phyloP scores from a whole-genome alignment of 2,888 invertebrate species.

The Drosophila borealis region DNA sequence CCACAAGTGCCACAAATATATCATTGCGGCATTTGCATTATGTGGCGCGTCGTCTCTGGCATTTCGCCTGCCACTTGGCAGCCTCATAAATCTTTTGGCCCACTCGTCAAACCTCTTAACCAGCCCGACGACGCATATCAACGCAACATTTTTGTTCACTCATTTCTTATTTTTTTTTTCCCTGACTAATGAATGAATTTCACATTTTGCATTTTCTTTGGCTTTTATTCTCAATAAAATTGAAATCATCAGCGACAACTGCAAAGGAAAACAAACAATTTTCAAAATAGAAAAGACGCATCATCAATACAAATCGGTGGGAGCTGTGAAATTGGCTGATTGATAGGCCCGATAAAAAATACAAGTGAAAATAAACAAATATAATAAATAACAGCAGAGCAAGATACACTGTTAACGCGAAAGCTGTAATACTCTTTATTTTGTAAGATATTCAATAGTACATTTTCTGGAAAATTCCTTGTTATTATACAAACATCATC shows the following conservation, averaged over 20 bases:
- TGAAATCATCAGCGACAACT: constrained; percentile 38
- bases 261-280: constrained; percentile 1
- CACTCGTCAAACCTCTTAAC: not conserved
- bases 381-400: not conserved
- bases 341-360: constrained; percentile 25
- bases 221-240: constrained; percentile 39
- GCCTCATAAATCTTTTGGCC: constrained; percentile 38
- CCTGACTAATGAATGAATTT: constrained; percentile 46
- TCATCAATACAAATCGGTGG: constrained; percentile 16
- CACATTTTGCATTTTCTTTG: constrained; percentile 21
- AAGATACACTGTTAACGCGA: not conserved
- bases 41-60: constrained; percentile 37
- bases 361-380: not conserved
- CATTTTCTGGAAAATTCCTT: no score
- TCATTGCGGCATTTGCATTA: constrained; percentile 75
- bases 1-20: constrained; percentile 74
- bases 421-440: not conserved
- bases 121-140: constrained; percentile 37
- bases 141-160: constrained; percentile 12
- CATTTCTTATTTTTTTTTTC: not conserved
- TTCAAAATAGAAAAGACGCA: constrained; percentile 16
- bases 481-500: no score
- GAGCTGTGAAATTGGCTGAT: constrained; percentile 37
- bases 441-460: no score
- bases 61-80: constrained; percentile 38